Evolutionary conservation across 1,140 invertebrate species (phyloP), one percentile per base, ranked within the genome.

Genomic region (Meloidogyne chitwoodi): DNA sequence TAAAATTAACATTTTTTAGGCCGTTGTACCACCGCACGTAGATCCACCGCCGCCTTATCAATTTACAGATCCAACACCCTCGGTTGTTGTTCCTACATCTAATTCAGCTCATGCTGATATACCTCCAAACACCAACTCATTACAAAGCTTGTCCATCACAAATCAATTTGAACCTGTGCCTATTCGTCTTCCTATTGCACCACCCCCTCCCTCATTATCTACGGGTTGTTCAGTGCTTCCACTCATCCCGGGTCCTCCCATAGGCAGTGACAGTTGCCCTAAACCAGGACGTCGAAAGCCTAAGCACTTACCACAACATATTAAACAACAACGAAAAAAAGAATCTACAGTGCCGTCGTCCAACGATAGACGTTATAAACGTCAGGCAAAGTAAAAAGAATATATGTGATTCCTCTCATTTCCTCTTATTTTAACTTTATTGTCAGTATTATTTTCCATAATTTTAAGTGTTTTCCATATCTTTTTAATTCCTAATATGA

Each of bases 11-110:
- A n/a, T 22, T 16, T 38, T 61, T 74, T 34, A 24, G 12, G n/a
- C 22, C 4, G 2, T 24, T 24, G 61, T n/a, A 14, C 44, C 29
- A 19, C 29, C 26, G 67, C 62, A 66, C 22, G 67, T 56, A 6
- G 41, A 82, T 71, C 74, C 84, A 16, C 84, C 84, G 1, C 85
- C 84, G 24, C 83, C 84, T 11, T 85, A 85, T 67, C 69, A 80
- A 8, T 62, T 81, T 10, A 79, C 80, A 22, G 79, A 81, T 67
- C 80, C 76, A 5, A 26, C 79, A 4, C 16, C 64, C 67, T 48
- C 44, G 12, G 14, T 75, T 22, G 31, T 12, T 44, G 12, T 74
- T 61, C 74, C 24, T 68, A 31, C 56, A 22, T 67, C 5, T 26
- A 63, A 10, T 41, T 31, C 65, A n/a, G 10, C 29, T 67, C 65